A percentile compares a stretch with the other conserved stretches of the same genome.
phyloP scores from a whole-genome alignment of 2,888 invertebrate genomes.

The Nebria salina region DNA sequence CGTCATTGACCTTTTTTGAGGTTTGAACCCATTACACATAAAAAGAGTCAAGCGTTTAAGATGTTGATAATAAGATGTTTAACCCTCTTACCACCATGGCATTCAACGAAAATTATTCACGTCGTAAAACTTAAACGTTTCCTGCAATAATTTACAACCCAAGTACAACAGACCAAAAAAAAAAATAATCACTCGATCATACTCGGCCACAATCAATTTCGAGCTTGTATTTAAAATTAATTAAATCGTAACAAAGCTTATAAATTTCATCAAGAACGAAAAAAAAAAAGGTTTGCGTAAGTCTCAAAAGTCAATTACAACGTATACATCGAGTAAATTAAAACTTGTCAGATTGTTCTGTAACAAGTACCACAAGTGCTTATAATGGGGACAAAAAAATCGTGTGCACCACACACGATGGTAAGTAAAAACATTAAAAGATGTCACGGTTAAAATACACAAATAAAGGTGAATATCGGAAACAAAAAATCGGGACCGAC shows the following conservation, averaged over 20 bases:
- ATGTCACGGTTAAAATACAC: background rate
- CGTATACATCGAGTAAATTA: background rate
- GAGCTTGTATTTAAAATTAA: background rate
- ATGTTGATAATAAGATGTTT: no score
- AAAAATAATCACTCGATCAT: no score
- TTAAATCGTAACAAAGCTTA: background rate
- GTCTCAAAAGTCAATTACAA: background rate
- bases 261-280: background rate
- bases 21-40: no score
- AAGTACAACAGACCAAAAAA: no score
- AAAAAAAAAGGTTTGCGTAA: background rate
- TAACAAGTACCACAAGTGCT: background rate
- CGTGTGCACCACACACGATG: background rate
- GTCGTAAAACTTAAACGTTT: no score
- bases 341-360: background rate
- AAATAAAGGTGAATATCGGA: background rate
- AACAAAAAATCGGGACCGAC: conserved; percentile 25
- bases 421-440: background rate
- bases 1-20: no score
- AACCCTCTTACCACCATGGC: no score
- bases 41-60: no score
- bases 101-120: no score
- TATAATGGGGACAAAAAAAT: background rate
- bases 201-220: no score
- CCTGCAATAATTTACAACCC: no score